phyloP scores from a whole-genome alignment of 2,113 vertebrate genomes.

The Crotophaga sulcirostris region DNA sequence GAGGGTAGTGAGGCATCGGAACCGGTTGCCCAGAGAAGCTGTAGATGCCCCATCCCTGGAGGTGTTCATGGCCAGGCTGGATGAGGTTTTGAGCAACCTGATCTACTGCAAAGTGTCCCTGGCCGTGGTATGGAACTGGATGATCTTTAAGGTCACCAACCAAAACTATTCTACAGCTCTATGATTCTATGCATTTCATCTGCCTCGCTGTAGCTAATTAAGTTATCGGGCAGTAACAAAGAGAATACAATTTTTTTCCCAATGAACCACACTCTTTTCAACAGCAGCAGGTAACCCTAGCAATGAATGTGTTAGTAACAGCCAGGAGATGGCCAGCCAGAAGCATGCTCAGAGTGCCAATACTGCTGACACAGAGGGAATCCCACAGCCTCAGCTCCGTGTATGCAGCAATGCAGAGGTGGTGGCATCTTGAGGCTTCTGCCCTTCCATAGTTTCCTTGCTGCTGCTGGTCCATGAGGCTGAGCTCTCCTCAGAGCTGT shows the following conservation, averaged over 20 bases:
- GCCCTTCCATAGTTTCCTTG: not conserved
- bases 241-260: not conserved
- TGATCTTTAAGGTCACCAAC: too few species aligned
- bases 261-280: not conserved
- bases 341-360: fast-evolving
- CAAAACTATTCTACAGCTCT: too few species aligned
- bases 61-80: too few species aligned
- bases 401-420: fast-evolving
- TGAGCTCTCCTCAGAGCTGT: not conserved
- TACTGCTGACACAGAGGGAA: fast-evolving
- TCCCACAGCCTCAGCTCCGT: not conserved
- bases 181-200: not conserved
- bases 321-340: not conserved
- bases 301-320: not conserved
- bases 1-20: too few species aligned
- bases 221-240: not conserved
- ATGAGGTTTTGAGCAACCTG: too few species aligned
- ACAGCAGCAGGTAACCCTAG: not conserved
- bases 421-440: not conserved
- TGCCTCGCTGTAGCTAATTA: not conserved
- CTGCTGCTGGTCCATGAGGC: not conserved
- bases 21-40: too few species aligned
- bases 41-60: too few species aligned
- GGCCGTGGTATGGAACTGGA: too few species aligned
- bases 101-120: too few species aligned